Evolutionary conservation across 2,797 vertebrate species (phyloP).

Genomic region (Columba guinea): DNA sequence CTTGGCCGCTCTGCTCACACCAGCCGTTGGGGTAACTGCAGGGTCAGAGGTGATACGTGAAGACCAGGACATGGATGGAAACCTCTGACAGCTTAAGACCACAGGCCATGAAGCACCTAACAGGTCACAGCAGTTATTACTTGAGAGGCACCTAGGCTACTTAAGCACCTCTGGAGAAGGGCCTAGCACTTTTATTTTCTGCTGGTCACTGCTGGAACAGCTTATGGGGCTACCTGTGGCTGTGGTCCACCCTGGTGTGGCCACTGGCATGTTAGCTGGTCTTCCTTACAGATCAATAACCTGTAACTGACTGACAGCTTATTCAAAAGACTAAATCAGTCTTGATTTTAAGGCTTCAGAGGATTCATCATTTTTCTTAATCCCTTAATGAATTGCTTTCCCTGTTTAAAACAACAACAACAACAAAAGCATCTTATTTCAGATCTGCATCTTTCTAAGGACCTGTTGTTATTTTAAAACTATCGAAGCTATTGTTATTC

Average conservation of each 20-base stretch:
- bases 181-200: not conserved
- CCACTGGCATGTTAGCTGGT: not conserved
- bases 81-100: not conserved
- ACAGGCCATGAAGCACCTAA: not conserved
- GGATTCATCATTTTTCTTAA: not conserved
- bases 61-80: not conserved
- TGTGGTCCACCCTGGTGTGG: not conserved
- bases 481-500: conserved; percentile 10
- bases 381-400: not conserved
- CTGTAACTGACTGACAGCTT: not conserved
- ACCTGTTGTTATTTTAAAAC: conserved; percentile 21
- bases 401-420: not conserved
- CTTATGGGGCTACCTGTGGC: not conserved
- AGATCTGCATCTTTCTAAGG: not conserved
- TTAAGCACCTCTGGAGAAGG: not conserved
- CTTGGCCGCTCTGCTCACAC: not conserved
- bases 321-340: not conserved
- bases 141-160: not conserved
- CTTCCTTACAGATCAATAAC: not conserved
- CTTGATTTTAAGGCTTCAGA: conserved; percentile 17
- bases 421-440: not conserved
- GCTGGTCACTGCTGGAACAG: not conserved
- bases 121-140: not conserved
- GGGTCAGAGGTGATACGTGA: not conserved
- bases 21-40: not conserved